Conservation (phyloP, 1,140 invertebrate species). For the Adoxophyes honmai region DNA sequence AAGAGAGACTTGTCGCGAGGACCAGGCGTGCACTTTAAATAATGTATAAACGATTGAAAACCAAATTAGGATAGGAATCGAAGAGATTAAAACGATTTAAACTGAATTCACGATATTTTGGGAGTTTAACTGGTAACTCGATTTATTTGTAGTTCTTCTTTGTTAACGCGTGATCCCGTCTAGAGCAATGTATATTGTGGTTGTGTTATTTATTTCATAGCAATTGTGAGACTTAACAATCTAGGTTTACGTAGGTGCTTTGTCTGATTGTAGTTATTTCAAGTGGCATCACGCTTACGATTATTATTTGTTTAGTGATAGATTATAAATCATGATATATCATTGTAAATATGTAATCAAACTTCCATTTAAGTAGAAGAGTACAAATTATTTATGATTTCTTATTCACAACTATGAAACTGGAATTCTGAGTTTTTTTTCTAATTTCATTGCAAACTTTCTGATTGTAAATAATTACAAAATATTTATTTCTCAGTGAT, state of each 20-base stretch:
- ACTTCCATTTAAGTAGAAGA: slow-evolving; percentile 69
- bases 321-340: slow-evolving; percentile 30
- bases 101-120: background rate
- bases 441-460: background rate
- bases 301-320: slow-evolving; percentile 32
- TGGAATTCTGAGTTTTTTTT: slow-evolving; percentile 10
- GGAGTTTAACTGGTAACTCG: slow-evolving; percentile 1
- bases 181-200: slow-evolving; percentile 36
- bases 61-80: background rate
- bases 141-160: slow-evolving; percentile 6
- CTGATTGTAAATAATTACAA: slow-evolving; percentile 7
- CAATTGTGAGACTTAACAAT: slow-evolving; percentile 43
- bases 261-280: slow-evolving; percentile 10
- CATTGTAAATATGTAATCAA: slow-evolving; percentile 58
- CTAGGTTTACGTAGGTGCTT: slow-evolving; percentile 35
- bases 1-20: slow-evolving; percentile 38
- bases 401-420: slow-evolving; percentile 39
- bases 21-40: slow-evolving; percentile 29
- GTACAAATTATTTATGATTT: slow-evolving; percentile 71
- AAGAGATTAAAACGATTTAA: background rate
- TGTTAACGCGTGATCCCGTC: slow-evolving; percentile 17
- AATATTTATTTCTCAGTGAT: slow-evolving; percentile 4
- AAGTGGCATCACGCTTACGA: slow-evolving; percentile 28
- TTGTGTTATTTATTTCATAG: slow-evolving; percentile 41
- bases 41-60: slow-evolving; percentile 3